Base-by-base conservation (phyloP, 2,888 invertebrate genomes). In the Lithosia quadra region DNA sequence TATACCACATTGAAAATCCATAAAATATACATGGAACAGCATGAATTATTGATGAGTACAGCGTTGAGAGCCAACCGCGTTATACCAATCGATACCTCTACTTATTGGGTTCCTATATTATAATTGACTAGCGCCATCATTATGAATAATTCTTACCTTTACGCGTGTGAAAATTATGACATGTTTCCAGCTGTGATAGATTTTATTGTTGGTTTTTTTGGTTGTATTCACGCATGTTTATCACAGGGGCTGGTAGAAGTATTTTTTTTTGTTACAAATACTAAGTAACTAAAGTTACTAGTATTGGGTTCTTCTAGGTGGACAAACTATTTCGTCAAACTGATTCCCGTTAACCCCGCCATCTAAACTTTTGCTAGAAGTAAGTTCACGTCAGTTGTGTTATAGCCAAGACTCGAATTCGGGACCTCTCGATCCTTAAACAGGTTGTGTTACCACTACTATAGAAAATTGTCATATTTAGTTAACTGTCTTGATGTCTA, bases 41-140 rank as follows among this genome's bases (percentile, higher is more conserved):
- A 73, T 79, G 78, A 78, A 79, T 79, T 65, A 79, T 80, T 65
- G 64, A 79, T 80, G 80, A 80, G 43, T 18, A 57, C 21, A n/a
- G 61, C 71, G 77, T 22, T 59, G 58, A 59, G 43, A 59, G 64
- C 63, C 63, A 53, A 60, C 66, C 53, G 63, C 69, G 22, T 34
- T 61, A 24, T 65, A 59, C 43, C 67, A 64, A 78, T 78, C 80
- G 78, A 79, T 78, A 77, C 28, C 33, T 59, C 61, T 75, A 79
- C 74, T 76, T 72, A 73, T 72, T 36, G 70, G 57, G 55, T 64
- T 56, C 36, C 63, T 75, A 72, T 69, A 73, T 77, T 71, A 69
- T 74, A 73, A 78, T 79, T 70, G 69, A 67, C 69, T 63, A 59
- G 24, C 13, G 39, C 22, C 36, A 60, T 28, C 18, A 53, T 53